A percentile compares a stretch with the other conserved stretches of the same genome.
These are phyloP conservation scores for Synanthedon myopaeformis DNA, from an alignment of 2,888 invertebrate genomes.

Conservation along the genomic window DNA sequence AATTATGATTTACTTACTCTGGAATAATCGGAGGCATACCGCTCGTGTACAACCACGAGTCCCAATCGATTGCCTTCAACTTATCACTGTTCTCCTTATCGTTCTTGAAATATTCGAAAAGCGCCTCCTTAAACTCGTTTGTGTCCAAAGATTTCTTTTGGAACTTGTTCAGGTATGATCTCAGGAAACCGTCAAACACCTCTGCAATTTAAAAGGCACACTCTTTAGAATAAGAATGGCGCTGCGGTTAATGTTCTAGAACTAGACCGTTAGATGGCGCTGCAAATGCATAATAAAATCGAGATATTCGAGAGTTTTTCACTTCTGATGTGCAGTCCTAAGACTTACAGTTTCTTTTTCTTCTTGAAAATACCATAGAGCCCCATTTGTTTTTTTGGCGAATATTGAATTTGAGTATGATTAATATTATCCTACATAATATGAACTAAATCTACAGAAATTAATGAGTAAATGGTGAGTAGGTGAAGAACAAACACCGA, in stretches of 20 bases:
- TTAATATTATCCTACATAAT: no score
- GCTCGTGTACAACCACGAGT: conserved; percentile 81
- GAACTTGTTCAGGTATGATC: conserved; percentile 82
- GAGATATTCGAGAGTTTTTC: no score
- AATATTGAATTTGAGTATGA: no score
- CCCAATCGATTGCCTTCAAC: conserved; percentile 82
- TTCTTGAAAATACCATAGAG: conserved; percentile 18
- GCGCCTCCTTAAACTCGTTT: conserved; percentile 79
- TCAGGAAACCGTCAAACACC: conserved; percentile 86
- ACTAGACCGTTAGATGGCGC: neutral
- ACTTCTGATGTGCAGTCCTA: no score
- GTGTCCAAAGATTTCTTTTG: conserved; percentile 87
- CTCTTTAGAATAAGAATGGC: neutral
- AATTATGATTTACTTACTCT: conserved; percentile 58
- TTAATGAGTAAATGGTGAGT: no score
- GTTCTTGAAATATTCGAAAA: conserved; percentile 78
- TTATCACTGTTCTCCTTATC: conserved; percentile 29
- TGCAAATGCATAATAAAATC: no score
- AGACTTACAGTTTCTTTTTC: conserved; percentile 8
- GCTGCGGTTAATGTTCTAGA: no score
- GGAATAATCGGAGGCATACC: conserved; percentile 94
- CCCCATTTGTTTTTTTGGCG: no score
- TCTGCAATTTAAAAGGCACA: conserved; percentile 23
- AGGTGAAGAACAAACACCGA: no score
- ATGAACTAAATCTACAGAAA: no score